Evolutionary conservation across 2,888 invertebrate genomes (phyloP).

Genomic region (Agrilus biguttatus): DNA sequence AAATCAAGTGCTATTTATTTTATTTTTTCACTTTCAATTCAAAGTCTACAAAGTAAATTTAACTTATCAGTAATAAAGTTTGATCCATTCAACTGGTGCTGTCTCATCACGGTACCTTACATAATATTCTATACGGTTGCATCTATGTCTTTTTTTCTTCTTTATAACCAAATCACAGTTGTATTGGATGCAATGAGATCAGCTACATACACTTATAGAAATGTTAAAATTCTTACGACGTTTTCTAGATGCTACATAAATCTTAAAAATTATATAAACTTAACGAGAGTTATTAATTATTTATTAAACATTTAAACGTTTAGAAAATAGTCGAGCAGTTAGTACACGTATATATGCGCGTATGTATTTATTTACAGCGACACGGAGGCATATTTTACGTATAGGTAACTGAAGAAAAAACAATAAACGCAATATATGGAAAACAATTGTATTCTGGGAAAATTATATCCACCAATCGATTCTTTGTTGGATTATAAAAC

Average conservation of each 20-base stretch:
- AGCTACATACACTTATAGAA: constrained; percentile 10
- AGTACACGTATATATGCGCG: not conserved
- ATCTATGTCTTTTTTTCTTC: constrained; percentile 2
- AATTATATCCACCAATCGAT: too few species aligned
- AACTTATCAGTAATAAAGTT: constrained; percentile 8
- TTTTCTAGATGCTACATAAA: constrained; percentile 1
- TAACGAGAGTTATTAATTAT: constrained; percentile 6
- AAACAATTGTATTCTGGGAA: too few species aligned
- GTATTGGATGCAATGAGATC: constrained; percentile 19
- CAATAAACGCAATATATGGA: too few species aligned
- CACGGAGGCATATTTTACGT: too few species aligned
- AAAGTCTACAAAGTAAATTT: not conserved
- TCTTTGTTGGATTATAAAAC: too few species aligned
- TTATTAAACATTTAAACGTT: constrained; percentile 10
- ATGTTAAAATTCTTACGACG: constrained; percentile 5
- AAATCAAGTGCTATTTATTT: not conserved
- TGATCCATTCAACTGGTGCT: constrained; percentile 14
- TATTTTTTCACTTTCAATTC: not conserved
- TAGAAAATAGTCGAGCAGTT: constrained; percentile 8
- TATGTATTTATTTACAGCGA: too few species aligned
- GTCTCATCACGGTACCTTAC: constrained; percentile 14
- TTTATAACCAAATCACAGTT: constrained; percentile 20
- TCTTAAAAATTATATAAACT: too few species aligned
- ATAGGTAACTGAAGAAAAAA: too few species aligned
- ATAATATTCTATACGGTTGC: too few species aligned